Conservation (phyloP, 2,888 invertebrate genomes). For the Caenorhabditis macrosperma region DNA sequence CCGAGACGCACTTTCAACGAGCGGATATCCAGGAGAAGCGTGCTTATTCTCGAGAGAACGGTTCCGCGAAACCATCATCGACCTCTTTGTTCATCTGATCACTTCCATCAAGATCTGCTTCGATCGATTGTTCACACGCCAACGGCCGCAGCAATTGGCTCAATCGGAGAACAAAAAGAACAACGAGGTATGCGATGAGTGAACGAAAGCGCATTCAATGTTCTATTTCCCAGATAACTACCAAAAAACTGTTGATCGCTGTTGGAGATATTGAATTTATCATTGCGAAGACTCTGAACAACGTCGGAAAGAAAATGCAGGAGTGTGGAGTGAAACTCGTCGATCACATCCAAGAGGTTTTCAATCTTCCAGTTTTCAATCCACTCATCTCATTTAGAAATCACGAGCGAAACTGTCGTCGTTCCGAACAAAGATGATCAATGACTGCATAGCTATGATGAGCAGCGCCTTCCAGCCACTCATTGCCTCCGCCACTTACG, state of each 20-base stretch:
- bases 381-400: constrained; percentile 52
- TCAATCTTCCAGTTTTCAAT: neutral
- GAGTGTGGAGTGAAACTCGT: constrained; percentile 77
- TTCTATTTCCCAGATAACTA: constrained; percentile 55
- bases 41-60: constrained; percentile 77
- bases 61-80: constrained; percentile 72
- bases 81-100: constrained; percentile 71
- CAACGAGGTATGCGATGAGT: constrained; percentile 1
- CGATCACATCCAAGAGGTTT: constrained; percentile 76
- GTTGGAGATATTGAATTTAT: constrained; percentile 79
- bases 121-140: constrained; percentile 52
- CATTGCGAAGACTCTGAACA: constrained; percentile 72
- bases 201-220: neutral
- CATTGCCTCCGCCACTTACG: constrained; percentile 70
- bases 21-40: constrained; percentile 74
- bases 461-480: constrained; percentile 67
- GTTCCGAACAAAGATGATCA: constrained; percentile 71
- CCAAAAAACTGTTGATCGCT: constrained; percentile 76
- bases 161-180: constrained; percentile 4
- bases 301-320: constrained; percentile 73
- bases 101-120: constrained; percentile 63
- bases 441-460: constrained; percentile 74
- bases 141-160: constrained; percentile 46
- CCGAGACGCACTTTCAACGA: constrained; percentile 70
- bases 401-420: constrained; percentile 70